A percentile compares a stretch with the other conserved stretches of the same genome.
Conservation (phyloP, 2,797 vertebrate genomes). For the Alectoris magna region DNA sequence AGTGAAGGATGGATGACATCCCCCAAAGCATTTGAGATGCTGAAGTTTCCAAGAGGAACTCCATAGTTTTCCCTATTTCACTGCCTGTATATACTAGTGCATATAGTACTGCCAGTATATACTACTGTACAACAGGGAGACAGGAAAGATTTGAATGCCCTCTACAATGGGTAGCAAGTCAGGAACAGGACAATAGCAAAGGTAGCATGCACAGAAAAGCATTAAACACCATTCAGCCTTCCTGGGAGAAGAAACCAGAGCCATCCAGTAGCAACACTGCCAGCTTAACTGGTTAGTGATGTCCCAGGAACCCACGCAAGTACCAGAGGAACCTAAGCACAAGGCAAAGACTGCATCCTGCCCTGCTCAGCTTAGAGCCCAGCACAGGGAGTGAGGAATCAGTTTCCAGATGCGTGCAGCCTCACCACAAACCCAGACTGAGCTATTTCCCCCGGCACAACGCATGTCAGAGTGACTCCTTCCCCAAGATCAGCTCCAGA, state of each 20-base stretch:
- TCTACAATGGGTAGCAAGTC: accelerated
- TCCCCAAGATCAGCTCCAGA: neutral
- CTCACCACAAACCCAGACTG: neutral
- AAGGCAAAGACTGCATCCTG: neutral
- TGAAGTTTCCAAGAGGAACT: neutral
- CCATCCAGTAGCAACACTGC: neutral
- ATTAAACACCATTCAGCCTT: neutral
- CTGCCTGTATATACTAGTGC: neutral
- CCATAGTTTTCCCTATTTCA: neutral
- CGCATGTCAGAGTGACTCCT: neutral
- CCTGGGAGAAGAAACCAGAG: neutral
- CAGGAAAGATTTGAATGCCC: neutral
- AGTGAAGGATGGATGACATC: neutral
- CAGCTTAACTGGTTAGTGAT: neutral
- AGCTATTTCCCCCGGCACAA: neutral
- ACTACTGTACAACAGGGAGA: neutral
- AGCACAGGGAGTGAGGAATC: neutral
- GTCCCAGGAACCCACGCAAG: neutral
- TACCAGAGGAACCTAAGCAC: neutral
- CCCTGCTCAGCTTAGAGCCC: accelerated
- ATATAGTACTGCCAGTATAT: neutral
- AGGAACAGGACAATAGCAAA: neutral
- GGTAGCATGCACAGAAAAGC: neutral
- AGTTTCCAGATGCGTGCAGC: neutral
- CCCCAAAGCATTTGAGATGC: neutral